These are phyloP conservation scores for Gallinago undulata DNA, from an alignment of 2,113 vertebrate genomes.

Conservation along the genomic window DNA sequence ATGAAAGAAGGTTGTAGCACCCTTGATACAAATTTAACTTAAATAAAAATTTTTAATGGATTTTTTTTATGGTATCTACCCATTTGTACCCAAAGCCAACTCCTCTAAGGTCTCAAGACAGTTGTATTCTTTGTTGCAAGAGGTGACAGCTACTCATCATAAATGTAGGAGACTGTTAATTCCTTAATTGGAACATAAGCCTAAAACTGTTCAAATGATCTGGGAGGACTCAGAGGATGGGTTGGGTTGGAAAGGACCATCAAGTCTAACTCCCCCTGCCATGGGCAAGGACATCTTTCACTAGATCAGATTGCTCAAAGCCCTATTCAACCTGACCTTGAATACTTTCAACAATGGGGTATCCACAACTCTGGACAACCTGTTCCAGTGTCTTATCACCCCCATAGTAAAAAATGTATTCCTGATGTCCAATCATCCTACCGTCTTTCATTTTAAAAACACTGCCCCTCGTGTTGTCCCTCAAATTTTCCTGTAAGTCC, in stretches of 20 bases:
- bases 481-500: not conserved
- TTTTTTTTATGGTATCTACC: not conserved
- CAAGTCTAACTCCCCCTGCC: not conserved
- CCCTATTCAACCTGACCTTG: not conserved
- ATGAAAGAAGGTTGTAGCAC: not conserved
- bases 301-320: not conserved
- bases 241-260: not conserved
- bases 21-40: slow-evolving; percentile 8
- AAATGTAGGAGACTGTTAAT: not conserved
- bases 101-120: not conserved
- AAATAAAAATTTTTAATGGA: slow-evolving; percentile 5
- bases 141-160: not conserved
- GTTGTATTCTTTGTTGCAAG: not conserved
- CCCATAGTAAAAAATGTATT: not conserved
- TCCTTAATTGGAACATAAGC: not conserved
- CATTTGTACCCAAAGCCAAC: not conserved
- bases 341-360: not conserved
- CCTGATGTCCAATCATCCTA: not conserved
- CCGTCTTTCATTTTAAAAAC: not conserved
- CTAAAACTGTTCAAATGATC: not conserved
- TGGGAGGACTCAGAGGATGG: not conserved
- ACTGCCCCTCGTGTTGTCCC: not conserved
- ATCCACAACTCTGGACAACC: not conserved
- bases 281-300: not conserved
- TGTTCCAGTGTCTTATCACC: not conserved